Evolutionary conservation across 2,113 vertebrate species (phyloP), one percentile per base, ranked within the genome.

Genomic region (Progne subis): DNA sequence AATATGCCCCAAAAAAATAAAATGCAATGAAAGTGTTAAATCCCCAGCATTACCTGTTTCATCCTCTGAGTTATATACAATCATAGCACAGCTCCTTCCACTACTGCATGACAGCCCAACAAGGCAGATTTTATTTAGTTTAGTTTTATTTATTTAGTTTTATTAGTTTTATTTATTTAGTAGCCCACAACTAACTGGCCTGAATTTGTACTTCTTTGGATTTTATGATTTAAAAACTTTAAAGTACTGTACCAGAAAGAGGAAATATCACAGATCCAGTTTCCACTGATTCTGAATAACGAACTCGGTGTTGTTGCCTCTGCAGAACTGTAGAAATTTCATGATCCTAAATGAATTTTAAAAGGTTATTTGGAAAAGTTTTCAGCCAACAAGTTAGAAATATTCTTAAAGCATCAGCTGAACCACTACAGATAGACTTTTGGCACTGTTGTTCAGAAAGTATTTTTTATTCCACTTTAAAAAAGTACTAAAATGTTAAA

Each of bases 211-310:
- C 32, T 26, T 50, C 41, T 32, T 11, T 63, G 39, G 20, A 85
- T 41, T 70, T 64, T 29, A 44, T 6, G 6, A 70, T 85, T 92
- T 76, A 59, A 76, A 86, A 88, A 75, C 12, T 68, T 93, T 32
- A n/a, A 88, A 85, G 37, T 80, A 95, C 86, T 63, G 32, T 98
- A 99, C 99, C 99, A 97, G 99, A 99, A 71, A 98, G 92, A 82
- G 99, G 98, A 88, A 99, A 99, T 95, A 99, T 98, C 71, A 99
- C 96, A 3, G 98, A 95, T 94, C 98, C 98, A 20, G 67, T 69
- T 96, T 98, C 97, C 32, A 99, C 98, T 14, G 97, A 96, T 89
- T 99, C 98, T 82, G 99, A 99, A 55, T 98, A 98, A 28, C 99
- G 97, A 95, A 99, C 84, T 63, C 98, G 96, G 86, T 99, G 99